Percentiles rank a stretch among this genome's conserved stretches.
phyloP scores from a whole-genome alignment of 2,888 invertebrate genomes.

The Pheosia tremula region DNA sequence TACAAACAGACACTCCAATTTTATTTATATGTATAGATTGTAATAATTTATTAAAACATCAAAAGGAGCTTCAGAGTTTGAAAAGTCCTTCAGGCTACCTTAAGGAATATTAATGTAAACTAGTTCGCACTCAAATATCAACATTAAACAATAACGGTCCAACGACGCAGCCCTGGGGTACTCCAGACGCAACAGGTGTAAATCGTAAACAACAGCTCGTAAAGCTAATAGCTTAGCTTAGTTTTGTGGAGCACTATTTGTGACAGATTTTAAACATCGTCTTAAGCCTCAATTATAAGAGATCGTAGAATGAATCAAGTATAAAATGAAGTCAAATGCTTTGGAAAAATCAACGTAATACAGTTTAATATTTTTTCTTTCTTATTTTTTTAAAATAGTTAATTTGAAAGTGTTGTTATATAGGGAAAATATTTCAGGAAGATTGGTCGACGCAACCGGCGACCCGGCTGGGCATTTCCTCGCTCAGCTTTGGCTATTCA shows the following conservation, averaged over 20 bases:
- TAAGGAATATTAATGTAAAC: neutral
- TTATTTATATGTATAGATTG: too few species aligned
- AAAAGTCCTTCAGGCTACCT: neutral
- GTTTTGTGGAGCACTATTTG: neutral
- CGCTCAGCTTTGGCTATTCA: too few species aligned
- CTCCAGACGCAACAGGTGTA: slow-evolving; percentile 3
- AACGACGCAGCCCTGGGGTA: neutral
- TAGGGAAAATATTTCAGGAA: too few species aligned
- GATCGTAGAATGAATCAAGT: too few species aligned
- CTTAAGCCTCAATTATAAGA: neutral
- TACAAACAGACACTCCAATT: too few species aligned
- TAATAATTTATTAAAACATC: too few species aligned
- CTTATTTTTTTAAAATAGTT: too few species aligned
- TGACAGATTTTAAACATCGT: neutral
- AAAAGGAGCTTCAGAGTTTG: too few species aligned
- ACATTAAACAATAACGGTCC: neutral
- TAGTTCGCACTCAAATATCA: neutral
- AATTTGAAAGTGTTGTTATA: too few species aligned
- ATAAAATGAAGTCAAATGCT: neutral
- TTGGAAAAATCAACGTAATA: neutral
- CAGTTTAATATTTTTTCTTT: too few species aligned
- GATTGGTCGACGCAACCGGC: too few species aligned
- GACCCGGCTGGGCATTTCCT: too few species aligned
- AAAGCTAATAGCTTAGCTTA: neutral
- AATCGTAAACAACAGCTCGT: neutral